These are phyloP conservation scores for Australoheros facetus DNA, from an alignment of 2,797 vertebrate species.

Conservation along the genomic window DNA sequence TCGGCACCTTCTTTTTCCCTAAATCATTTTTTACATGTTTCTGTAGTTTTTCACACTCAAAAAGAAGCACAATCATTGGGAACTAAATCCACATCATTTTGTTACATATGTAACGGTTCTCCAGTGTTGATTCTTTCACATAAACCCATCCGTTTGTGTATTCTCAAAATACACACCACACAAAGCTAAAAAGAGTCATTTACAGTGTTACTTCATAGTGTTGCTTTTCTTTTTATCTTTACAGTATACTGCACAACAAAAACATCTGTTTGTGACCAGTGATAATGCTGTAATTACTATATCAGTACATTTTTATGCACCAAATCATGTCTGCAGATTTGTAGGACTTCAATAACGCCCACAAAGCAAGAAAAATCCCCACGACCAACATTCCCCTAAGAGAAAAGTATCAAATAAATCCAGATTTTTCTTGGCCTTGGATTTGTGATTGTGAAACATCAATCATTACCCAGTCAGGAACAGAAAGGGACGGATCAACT, in stretches of 20 bases:
- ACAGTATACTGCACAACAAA: constrained; percentile 28
- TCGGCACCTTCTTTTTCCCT: neutral
- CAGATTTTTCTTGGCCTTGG: constrained; percentile 33
- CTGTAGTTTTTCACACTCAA: neutral
- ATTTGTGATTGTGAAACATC: neutral
- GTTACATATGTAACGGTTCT: constrained; percentile 29
- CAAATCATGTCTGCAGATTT: constrained; percentile 1
- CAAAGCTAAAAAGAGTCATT: constrained; percentile 34
- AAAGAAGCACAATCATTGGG: neutral
- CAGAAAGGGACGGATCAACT: neutral
- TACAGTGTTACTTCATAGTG: constrained; percentile 13
- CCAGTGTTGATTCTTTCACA: constrained; percentile 30
- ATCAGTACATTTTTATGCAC: constrained; percentile 45
- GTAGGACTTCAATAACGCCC: neutral
- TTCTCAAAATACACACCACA: constrained; percentile 25
- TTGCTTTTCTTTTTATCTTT: neutral
- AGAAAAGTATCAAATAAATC: neutral
- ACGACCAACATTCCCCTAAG: neutral
- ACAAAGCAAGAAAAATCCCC: neutral
- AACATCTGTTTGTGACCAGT: neutral
- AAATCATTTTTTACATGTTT: neutral
- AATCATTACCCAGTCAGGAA: neutral
- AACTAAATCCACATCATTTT: constrained; percentile 2
- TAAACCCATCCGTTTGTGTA: neutral
- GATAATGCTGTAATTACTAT: constrained; percentile 19